Percentiles rank a stretch among this genome's conserved stretches.
These are phyloP conservation scores for Halichoerus grypus DNA, from an alignment of 2,113 vertebrate genomes.

Conservation along the genomic window DNA sequence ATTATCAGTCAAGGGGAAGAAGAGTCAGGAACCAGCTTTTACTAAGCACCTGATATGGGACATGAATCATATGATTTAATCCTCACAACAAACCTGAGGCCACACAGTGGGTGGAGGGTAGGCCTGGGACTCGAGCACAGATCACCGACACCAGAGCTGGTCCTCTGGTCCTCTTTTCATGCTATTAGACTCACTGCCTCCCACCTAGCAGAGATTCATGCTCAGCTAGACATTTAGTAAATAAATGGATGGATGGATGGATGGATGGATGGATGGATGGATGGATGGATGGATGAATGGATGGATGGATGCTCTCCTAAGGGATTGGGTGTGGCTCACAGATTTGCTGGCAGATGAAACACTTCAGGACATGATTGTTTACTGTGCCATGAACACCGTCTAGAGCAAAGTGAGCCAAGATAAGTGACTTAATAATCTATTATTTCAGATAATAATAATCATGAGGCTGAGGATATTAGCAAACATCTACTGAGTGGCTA, in stretches of 20 bases:
- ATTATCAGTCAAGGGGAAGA: not conserved
- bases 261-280: too few species aligned
- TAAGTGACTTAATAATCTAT: not conserved
- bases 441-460: not conserved
- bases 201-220: not conserved
- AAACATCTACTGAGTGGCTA: not conserved
- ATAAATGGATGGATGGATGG: not conserved
- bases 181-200: not conserved
- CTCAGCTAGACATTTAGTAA: not conserved
- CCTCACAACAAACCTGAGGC: not conserved
- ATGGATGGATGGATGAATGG: not conserved
- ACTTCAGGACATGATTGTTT: not conserved
- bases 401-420: not conserved
- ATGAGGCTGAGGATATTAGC: not conserved
- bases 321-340: not conserved
- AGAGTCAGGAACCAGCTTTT: not conserved
- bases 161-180: not conserved
- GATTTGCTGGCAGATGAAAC: not conserved
- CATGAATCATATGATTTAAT: not conserved
- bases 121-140: not conserved
- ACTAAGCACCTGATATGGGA: not conserved
- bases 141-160: not conserved
- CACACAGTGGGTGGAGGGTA: accelerated
- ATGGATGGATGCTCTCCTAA: not conserved
- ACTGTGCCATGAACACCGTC: not conserved